phyloP scores from a whole-genome alignment of 2,113 vertebrate genomes.

The Micromys minutus region DNA sequence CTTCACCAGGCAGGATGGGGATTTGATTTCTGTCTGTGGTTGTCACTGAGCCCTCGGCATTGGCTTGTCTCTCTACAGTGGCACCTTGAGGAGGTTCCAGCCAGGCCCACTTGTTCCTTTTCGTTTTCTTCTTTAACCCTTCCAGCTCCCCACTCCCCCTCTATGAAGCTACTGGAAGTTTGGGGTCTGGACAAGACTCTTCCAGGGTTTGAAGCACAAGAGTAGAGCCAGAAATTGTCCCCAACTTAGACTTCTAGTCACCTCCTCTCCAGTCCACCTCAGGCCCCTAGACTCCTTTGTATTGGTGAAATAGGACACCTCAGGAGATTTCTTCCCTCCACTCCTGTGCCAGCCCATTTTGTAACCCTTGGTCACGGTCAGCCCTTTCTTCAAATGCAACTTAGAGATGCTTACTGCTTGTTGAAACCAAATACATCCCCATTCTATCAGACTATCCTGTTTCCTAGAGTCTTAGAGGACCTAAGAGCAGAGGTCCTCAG shows the following conservation, averaged over 20 bases:
- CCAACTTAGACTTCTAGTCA: fast-evolving
- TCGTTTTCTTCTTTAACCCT: no score
- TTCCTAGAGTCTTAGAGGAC: neutral
- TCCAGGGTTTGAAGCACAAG: neutral
- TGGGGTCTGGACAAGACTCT: neutral
- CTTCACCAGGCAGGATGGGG: neutral
- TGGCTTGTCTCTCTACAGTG: neutral
- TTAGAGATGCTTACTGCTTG: no score
- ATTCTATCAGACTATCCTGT: neutral
- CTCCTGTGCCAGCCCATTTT: neutral
- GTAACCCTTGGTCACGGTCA: no score
- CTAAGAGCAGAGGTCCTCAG: neutral
- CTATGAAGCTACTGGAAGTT: neutral
- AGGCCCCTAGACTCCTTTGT: neutral
- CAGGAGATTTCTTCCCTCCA: fast-evolving
- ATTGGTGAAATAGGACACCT: fast-evolving
- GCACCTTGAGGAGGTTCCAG: fast-evolving
- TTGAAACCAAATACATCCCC: neutral
- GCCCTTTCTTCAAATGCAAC: neutral
- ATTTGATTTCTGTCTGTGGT: neutral
- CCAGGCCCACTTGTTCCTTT: fast-evolving
- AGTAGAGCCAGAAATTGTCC: neutral
- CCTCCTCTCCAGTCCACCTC: neutral
- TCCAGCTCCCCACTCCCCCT: neutral
- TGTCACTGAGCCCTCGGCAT: neutral